A percentile compares a stretch with the other conserved stretches of the same genome.
Evolutionary conservation across 1,140 invertebrate genomes (phyloP).

Genomic region (Oscheius sp.): DNA sequence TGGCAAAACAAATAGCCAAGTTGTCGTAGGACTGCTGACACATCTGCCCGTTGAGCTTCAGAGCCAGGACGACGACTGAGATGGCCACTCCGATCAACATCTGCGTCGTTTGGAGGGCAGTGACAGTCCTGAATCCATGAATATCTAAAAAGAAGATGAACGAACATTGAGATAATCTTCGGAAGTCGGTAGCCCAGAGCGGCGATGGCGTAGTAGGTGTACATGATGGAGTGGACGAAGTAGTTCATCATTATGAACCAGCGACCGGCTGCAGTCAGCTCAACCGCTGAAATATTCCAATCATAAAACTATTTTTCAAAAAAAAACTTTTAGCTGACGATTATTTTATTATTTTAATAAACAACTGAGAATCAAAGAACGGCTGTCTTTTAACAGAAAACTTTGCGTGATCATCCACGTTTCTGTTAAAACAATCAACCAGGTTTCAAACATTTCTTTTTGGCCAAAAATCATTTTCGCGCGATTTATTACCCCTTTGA

Average conservation of each 20-base stretch:
- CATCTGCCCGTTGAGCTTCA: conserved; percentile 61
- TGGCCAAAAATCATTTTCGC: no score
- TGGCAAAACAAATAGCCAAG: conserved; percentile 80
- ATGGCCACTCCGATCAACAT: conserved; percentile 94
- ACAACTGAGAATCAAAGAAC: neutral
- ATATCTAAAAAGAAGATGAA: neutral
- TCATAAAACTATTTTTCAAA: neutral
- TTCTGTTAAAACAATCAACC: no score
- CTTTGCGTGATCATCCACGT: neutral
- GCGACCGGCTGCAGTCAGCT: conserved; percentile 69
- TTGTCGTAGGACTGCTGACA: conserved; percentile 83
- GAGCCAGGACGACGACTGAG: conserved; percentile 69
- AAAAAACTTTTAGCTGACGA: neutral
- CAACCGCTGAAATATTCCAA: conserved; percentile 39
- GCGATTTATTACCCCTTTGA: no score
- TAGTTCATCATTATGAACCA: conserved; percentile 99
- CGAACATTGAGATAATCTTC: conserved; percentile 72
- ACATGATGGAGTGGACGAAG: conserved; percentile 93
- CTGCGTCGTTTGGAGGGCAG: conserved; percentile 81
- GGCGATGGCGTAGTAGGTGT: conserved; percentile 86
- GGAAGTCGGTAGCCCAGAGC: conserved; percentile 83
- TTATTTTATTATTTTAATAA: neutral
- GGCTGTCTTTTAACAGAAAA: neutral
- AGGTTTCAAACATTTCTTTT: no score
- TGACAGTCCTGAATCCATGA: conserved; percentile 70